phyloP scores from a whole-genome alignment of 2,888 invertebrate species.

The Chalcosyrphus nemorum region DNA sequence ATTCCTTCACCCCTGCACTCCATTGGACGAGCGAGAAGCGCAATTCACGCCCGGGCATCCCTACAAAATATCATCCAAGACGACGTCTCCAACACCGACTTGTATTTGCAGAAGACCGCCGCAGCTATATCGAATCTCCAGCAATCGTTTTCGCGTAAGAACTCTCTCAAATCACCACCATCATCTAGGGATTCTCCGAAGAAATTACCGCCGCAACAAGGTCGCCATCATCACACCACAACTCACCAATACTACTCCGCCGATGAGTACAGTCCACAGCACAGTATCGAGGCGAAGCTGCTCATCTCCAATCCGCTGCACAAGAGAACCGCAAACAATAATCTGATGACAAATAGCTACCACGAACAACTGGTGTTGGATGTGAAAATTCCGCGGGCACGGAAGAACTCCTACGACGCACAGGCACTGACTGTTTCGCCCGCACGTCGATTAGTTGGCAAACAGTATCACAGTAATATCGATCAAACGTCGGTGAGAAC shows the following conservation, averaged over 20 bases:
- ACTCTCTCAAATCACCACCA: slow-evolving; percentile 80
- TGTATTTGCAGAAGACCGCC: slow-evolving; percentile 84
- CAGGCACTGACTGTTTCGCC: slow-evolving; percentile 73
- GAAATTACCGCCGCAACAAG: slow-evolving; percentile 54
- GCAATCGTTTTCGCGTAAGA: slow-evolving; percentile 80
- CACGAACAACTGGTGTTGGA: slow-evolving; percentile 79
- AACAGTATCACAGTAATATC: slow-evolving; percentile 69
- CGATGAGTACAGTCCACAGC: slow-evolving; percentile 79
- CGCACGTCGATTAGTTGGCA: slow-evolving; percentile 63
- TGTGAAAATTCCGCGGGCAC: slow-evolving; percentile 79
- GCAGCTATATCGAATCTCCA: slow-evolving; percentile 79
- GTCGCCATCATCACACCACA: slow-evolving; percentile 72
- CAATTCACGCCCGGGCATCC: slow-evolving; percentile 81
- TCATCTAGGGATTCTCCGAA: slow-evolving; percentile 75
- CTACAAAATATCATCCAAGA: slow-evolving; percentile 76
- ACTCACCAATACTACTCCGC: slow-evolving; percentile 76
- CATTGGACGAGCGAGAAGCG: slow-evolving; percentile 83
- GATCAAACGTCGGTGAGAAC: slow-evolving; percentile 75
- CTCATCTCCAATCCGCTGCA: slow-evolving; percentile 52
- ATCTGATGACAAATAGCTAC: slow-evolving; percentile 81
- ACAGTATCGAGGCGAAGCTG: slow-evolving; percentile 76
- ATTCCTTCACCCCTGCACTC: slow-evolving; percentile 91
- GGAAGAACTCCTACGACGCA: slow-evolving; percentile 81
- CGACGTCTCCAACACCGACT: slow-evolving; percentile 82
- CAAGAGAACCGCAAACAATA: slow-evolving; percentile 40